These are phyloP conservation scores for Drosophila demipolita DNA, from an alignment of 2,888 invertebrate genomes.

Conservation along the genomic window DNA sequence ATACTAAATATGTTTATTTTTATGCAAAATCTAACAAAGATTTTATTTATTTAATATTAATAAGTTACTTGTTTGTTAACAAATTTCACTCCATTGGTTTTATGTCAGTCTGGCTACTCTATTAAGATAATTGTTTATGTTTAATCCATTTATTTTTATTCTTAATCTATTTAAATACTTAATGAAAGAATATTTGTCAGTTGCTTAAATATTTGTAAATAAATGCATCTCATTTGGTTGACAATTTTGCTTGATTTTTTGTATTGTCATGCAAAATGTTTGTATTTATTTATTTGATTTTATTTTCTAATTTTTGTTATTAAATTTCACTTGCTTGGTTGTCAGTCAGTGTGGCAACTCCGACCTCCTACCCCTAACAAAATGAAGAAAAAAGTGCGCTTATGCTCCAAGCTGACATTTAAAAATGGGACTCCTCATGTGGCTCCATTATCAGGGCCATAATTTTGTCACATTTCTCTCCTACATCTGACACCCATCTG, in stretches of 20 bases:
- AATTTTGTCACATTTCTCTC: conserved; percentile 42
- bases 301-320: neutral
- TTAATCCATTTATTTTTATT: neutral
- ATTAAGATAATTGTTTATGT: neutral
- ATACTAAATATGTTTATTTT: neutral
- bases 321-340: neutral
- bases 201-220: neutral
- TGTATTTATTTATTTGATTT: neutral
- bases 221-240: neutral
- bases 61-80: neutral
- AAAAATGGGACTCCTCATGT: conserved; percentile 48
- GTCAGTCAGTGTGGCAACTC: conserved; percentile 13
- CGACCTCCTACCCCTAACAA: conserved; percentile 3
- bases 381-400: neutral
- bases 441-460: conserved; percentile 46
- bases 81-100: neutral
- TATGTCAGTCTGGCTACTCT: neutral
- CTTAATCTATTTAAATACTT: neutral
- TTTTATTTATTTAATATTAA: neutral
- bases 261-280: neutral
- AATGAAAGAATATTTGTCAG: neutral
- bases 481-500: conserved; percentile 69
- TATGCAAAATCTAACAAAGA: neutral
- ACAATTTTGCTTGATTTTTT: neutral
- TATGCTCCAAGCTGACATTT: conserved; percentile 41